Evolutionary conservation across 2,113 vertebrate species (phyloP), one percentile per base, ranked within the genome.

Genomic region (Platycercus adscitus): DNA sequence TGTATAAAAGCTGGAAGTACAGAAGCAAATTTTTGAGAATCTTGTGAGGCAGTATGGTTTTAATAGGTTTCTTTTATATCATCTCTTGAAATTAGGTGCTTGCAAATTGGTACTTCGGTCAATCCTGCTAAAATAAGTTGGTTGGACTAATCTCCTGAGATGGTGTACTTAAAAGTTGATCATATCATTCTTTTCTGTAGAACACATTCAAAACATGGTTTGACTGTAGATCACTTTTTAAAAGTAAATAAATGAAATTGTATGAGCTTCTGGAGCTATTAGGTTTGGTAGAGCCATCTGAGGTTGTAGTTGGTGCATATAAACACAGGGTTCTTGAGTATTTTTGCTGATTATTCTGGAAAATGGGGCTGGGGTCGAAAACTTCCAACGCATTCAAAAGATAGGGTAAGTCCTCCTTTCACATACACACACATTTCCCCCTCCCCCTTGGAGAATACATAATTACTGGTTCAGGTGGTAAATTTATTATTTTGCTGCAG

Each of bases 341-440:
- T 4, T 65, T 55, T 69, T 72, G 52, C 52, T 79, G 47, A 47
- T 76, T 11, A 4, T 66, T 73, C 47, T 72, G 33, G 20, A 72
- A 82, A 79, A 79, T 47, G 5, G 31, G 25, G 7, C 23, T 52
- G 29, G 26, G 11, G 2, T 61, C 5, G 84, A 89, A 96, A 88
- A n/a, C 20, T 20, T 21, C 37, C 9, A 69, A 55, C 61, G 33
- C 12, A 7, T 49, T 52, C 41, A 56, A 76, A 60, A 65, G 72
- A 44, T 11, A 44, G 23, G 56, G 5, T 5, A 28, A 68, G 11
- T 56, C 47, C 17, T 26, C 55, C 13, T 2, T 11, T 4, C 19
- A 58, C 5, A 5, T 10, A 3, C 17, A n/a, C 4, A 6, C 11
- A 6, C 5, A 23, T 28, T 10, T 7, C 9, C 4, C 2, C 11